Base-by-base conservation (phyloP, 2,888 invertebrate species). In the Megalurothrips usitatus region DNA sequence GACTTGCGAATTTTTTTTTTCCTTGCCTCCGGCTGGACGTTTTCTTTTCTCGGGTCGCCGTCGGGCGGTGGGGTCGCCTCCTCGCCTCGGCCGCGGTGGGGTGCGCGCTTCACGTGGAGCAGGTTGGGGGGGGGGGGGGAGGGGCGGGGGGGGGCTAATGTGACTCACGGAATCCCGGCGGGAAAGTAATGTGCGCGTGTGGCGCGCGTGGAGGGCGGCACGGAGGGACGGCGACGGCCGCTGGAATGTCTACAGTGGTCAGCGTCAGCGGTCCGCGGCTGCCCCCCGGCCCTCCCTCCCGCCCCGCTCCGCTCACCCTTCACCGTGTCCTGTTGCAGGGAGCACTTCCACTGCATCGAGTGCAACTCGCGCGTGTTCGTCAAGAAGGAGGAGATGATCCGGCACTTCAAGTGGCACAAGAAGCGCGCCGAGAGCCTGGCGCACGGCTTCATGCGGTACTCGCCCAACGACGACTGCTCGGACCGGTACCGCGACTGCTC, bases 371-470 rank as follows among this genome's bases (percentile, higher is more conserved):
- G 96, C 85, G 96, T 98, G n/a, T 96, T 99, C 86, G 94, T 96
- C 85, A 98, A 98, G 88, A 98, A 98, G 87, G 99, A 99, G 87
- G 98, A 99, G 87, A 98, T 99, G 94, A 98, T 98, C 84, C 92
- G 98, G 78, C 98, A 99, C 88, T 96, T 97, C 86, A 99, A 99
- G 90, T 98, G 98, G 98, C 98, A 99, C 89, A 97, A 98, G 89
- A 99, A 99, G 88, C 92, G 98, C 2, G 98, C 98, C 86, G 98
- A 99, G 87, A 97, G 97, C 10, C 89, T 99, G 58, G 96, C 97
- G 84, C 96, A 98, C 86, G 98, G 98, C 23, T 97, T 97, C 88
- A 94, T 97, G 89, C 90, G 97, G 81, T 99, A 97, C 87, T 97
- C 97, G 81, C 97, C 98, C 0, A 91, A 95, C 83, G 98, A 99